These are phyloP conservation scores for Apis florea DNA, from an alignment of 1,140 invertebrate genomes.

Conservation along the genomic window DNA sequence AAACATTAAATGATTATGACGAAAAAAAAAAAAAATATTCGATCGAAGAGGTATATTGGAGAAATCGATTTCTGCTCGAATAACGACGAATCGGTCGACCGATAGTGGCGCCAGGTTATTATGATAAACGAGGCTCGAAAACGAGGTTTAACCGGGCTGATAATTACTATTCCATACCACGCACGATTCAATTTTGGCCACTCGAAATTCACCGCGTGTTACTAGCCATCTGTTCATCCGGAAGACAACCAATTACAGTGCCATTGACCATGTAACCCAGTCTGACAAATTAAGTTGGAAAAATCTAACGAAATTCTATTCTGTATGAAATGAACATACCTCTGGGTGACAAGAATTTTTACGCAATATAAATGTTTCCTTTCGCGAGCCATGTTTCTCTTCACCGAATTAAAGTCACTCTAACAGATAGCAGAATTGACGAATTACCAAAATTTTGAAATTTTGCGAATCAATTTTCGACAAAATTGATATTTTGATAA, in stretches of 20 bases:
- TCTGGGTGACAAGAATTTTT: neutral
- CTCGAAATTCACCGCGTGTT: slow-evolving; percentile 1
- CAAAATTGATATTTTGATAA: too few species aligned
- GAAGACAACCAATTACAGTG: neutral
- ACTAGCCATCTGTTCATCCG: neutral
- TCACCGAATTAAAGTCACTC: too few species aligned
- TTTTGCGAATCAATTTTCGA: too few species aligned
- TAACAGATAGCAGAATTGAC: too few species aligned
- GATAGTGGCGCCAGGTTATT: neutral
- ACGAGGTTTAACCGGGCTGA: neutral
- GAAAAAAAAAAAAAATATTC: neutral
- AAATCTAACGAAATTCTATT: neutral
- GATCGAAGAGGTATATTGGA: neutral
- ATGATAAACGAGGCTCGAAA: neutral
- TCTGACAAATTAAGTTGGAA: neutral
- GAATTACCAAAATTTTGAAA: too few species aligned
- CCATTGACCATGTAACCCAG: neutral
- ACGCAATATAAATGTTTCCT: neutral
- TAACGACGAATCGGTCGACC: neutral
- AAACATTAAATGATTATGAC: neutral
- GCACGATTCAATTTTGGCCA: slow-evolving; percentile 12
- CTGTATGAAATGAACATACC: neutral
- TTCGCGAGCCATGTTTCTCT: too few species aligned
- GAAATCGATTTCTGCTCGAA: too few species aligned
- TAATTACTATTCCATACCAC: slow-evolving; percentile 25